Percentiles rank a stretch among this genome's conserved stretches.
Conservation (phyloP, 1,140 invertebrate species). For the Eulimnadia texana region DNA sequence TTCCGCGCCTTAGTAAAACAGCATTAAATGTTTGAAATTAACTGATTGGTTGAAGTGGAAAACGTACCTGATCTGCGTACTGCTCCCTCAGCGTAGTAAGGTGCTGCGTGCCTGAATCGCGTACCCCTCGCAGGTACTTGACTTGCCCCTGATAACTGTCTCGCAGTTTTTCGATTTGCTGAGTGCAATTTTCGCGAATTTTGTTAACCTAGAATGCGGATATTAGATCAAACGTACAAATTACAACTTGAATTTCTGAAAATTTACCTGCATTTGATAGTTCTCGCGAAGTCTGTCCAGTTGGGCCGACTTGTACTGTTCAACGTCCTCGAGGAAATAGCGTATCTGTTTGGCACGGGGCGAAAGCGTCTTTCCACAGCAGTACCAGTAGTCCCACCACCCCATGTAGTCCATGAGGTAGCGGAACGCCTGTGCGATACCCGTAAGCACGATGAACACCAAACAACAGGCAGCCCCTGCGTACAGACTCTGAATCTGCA, state of each 20-base stretch:
- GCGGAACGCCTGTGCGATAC: slow-evolving; percentile 56
- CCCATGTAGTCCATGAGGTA: slow-evolving; percentile 39
- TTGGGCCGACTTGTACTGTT: slow-evolving; percentile 76
- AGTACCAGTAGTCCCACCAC: slow-evolving; percentile 37
- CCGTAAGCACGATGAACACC: slow-evolving; percentile 59
- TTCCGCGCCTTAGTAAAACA: slow-evolving; percentile 31
- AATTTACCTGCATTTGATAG: slow-evolving; percentile 65
- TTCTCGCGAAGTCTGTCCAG: slow-evolving; percentile 75
- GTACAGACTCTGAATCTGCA: slow-evolving; percentile 66
- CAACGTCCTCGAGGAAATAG: slow-evolving; percentile 66
- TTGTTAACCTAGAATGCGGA: slow-evolving; percentile 48
- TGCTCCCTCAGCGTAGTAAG: slow-evolving; percentile 71
- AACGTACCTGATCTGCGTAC: slow-evolving; percentile 71
- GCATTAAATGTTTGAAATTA: background rate
- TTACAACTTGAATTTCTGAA: background rate
- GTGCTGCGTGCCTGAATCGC: slow-evolving; percentile 74
- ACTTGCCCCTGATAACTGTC: slow-evolving; percentile 78
- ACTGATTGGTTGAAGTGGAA: background rate
- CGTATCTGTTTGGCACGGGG: slow-evolving; percentile 44
- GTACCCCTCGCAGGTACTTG: slow-evolving; percentile 70
- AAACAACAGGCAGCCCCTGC: slow-evolving; percentile 62
- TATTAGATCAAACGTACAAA: background rate
- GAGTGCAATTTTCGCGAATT: slow-evolving; percentile 81
- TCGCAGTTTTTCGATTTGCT: slow-evolving; percentile 84
- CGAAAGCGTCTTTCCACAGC: slow-evolving; percentile 43